Evolutionary conservation across 2,888 invertebrate species (phyloP).

Genomic region (Ichneumoninae sp.): DNA sequence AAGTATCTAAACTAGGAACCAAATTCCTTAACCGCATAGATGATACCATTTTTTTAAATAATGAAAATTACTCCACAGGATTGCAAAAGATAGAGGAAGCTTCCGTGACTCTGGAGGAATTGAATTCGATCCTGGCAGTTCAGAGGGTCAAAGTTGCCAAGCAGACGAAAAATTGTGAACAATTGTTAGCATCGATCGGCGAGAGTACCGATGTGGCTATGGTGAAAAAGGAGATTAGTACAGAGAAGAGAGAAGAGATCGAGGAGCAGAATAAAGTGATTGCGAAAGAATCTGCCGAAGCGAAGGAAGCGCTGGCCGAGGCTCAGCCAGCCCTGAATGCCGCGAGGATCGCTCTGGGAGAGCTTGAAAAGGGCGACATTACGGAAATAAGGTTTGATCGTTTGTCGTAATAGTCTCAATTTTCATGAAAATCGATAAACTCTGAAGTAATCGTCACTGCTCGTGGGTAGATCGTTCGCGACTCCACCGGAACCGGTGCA

Average conservation of each 20-base stretch:
- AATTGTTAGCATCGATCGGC: conserved; percentile 91
- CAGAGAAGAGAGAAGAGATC: conserved; percentile 92
- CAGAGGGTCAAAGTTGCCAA: conserved; percentile 93
- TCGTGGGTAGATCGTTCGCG: conserved; percentile 89
- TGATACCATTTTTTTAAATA: background rate
- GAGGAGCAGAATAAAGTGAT: conserved; percentile 93
- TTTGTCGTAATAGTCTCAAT: background rate
- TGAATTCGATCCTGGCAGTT: conserved; percentile 92
- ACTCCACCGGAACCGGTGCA: conserved; percentile 96
- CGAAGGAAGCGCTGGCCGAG: conserved; percentile 91
- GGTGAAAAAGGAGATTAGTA: conserved; percentile 92
- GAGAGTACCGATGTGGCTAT: conserved; percentile 89
- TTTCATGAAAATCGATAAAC: background rate
- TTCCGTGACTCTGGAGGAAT: conserved; percentile 90
- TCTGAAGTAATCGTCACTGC: too few relatives aligned
- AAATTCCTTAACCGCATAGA: background rate
- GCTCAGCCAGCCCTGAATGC: conserved; percentile 94
- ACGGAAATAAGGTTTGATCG: conserved; percentile 90
- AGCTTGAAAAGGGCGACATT: conserved; percentile 95
- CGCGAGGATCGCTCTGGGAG: conserved; percentile 91
- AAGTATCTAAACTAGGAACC: conserved; percentile 61
- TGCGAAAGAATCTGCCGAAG: conserved; percentile 92
- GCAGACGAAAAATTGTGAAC: conserved; percentile 93
- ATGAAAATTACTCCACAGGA: conserved; percentile 67
- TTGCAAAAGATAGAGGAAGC: conserved; percentile 95